Base-by-base conservation (phyloP, 2,797 vertebrate genomes). In the Schizopygopsis pylzovi region DNA sequence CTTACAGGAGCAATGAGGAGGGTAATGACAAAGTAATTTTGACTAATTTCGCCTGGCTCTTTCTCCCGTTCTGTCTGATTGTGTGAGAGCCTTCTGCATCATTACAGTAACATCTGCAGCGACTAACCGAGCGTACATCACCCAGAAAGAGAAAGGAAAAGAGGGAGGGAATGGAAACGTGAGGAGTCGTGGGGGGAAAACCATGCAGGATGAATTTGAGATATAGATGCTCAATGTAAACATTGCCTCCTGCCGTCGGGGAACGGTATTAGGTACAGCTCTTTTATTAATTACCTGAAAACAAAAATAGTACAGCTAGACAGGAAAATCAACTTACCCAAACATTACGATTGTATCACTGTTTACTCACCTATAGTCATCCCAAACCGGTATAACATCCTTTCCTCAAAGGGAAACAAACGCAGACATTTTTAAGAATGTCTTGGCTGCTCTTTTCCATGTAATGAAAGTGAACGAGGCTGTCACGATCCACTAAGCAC, bases 1-100 rank as follows among this genome's bases (percentile, higher is more conserved):
- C 94, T 96, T 95, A 95, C 94, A 95, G 95, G 89, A 94, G 95
- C 94, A 96, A 95, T 96, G 95, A 96, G 94, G 95, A 94, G 93
- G 93, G 93, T 96, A 96, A 96, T 96, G 95, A 95, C 94, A 95
- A 95, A 95, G 95, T 95, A 94, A 95, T 95, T 95, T 90, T 95
- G 94, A 95, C 95, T 96, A 93, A 95, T 95, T 96, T 95, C 92
- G 90, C 92, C 92, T 65, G 92, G 93, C 94, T 92, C 92, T 12
- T 81, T 90, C 92, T 93, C 91, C 92, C 93, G 90, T 93, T 95
- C 94, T 89, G 91, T 93, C 89, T 88, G 93, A 95, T 92, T 93
- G 92, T 92, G 93, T 93, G 94, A 81, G 90, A 86, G 83, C 93
- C 92, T 93, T 94, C 94, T 95, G 95, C 93, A 93, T 95, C 94